A percentile compares a stretch with the other conserved stretches of the same genome.
These are phyloP conservation scores for Lasius platythorax DNA, from an alignment of 2,888 invertebrate species.

Conservation along the genomic window DNA sequence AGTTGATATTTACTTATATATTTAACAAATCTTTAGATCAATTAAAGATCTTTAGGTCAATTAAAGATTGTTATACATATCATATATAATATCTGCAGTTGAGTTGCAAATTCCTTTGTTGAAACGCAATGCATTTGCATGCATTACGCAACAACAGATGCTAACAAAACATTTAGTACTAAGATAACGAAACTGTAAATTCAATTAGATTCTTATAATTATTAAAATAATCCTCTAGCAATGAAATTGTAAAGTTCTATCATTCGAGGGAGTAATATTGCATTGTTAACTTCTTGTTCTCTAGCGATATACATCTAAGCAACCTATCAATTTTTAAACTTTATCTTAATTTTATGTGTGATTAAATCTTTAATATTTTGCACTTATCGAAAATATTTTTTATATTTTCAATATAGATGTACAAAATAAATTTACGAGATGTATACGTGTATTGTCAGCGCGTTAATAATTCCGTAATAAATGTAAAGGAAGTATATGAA, in stretches of 20 bases:
- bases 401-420: not conserved
- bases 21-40: not conserved
- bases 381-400: not conserved
- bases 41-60: not conserved
- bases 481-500: not conserved
- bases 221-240: not conserved
- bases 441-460: not conserved
- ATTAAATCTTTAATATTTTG: not conserved
- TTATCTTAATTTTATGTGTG: not conserved
- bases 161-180: constrained; percentile 55
- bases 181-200: constrained; percentile 66
- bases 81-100: constrained; percentile 11
- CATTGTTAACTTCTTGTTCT: not conserved
- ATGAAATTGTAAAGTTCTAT: not conserved
- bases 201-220: constrained; percentile 60
- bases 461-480: constrained; percentile 12
- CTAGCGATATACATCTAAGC: not conserved
- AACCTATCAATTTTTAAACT: not conserved
- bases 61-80: not conserved
- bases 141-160: constrained; percentile 58
- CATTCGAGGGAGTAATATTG: not conserved
- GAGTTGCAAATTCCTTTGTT: constrained; percentile 5
- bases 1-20: not conserved
- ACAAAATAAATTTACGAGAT: not conserved
- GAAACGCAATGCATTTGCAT: constrained; percentile 36